Evolutionary conservation across 2,113 vertebrate species (phyloP).

Genomic region (Sminthopsis crassicaudata): DNA sequence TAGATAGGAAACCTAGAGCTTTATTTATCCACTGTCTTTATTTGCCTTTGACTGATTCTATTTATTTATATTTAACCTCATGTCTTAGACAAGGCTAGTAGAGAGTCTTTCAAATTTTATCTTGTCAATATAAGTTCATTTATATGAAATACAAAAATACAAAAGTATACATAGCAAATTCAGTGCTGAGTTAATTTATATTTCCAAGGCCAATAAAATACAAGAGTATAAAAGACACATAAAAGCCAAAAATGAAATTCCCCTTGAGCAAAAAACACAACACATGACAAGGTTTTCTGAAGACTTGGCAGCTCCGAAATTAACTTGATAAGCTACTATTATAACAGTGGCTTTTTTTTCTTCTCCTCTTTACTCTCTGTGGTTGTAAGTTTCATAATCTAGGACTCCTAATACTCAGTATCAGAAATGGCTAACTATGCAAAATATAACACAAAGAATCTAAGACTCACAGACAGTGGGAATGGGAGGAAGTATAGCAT

Average conservation of each 20-base stretch:
- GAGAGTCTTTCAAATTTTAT: slow-evolving; percentile 24
- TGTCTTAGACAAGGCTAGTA: slow-evolving; percentile 6
- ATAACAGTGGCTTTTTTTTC: background rate
- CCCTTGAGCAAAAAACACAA: background rate
- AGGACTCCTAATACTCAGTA: background rate
- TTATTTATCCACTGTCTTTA: background rate
- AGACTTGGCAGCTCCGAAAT: background rate
- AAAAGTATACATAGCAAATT: slow-evolving; percentile 9
- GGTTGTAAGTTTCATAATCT: background rate
- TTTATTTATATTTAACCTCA: background rate
- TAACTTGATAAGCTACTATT: too few species aligned
- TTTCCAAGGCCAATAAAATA: background rate
- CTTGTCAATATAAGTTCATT: slow-evolving; percentile 10
- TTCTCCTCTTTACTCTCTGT: background rate
- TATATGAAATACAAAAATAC: slow-evolving; percentile 21
- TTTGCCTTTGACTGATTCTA: background rate
- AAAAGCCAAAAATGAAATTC: background rate
- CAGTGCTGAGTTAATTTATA: slow-evolving; percentile 2
- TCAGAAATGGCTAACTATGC: background rate
- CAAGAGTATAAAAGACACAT: background rate
- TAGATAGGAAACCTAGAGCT: background rate
- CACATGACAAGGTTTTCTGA: background rate
- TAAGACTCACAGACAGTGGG: too few species aligned
- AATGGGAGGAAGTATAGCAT: too few species aligned
- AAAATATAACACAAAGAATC: too few species aligned